Conservation (phyloP, 2,888 invertebrate species). For the Tanytarsus gracilentus region DNA sequence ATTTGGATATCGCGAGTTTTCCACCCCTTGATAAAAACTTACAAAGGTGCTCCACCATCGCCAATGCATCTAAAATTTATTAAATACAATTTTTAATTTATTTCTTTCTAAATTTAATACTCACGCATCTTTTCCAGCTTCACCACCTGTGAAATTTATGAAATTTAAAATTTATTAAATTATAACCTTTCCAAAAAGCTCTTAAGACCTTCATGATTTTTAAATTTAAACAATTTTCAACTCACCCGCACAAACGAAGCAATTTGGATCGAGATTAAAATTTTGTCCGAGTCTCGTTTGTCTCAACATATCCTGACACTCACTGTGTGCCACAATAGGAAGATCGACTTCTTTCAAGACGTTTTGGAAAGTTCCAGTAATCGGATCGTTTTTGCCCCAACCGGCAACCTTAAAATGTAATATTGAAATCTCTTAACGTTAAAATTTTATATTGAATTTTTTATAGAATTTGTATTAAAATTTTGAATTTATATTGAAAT, state of each 20-base stretch:
- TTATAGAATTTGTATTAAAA: background rate
- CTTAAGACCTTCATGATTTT: no score
- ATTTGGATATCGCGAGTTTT: no score
- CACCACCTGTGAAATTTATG: slow-evolving; percentile 44
- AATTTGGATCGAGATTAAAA: slow-evolving; percentile 54
- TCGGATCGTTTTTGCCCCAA: slow-evolving; percentile 71
- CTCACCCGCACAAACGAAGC: slow-evolving; percentile 66
- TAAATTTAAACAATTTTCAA: no score
- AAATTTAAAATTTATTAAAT: background rate
- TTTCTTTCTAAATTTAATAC: slow-evolving; percentile 44
- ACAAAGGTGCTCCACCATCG: background rate
- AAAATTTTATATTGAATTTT: background rate
- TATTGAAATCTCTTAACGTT: background rate
- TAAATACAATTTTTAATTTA: background rate
- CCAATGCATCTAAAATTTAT: slow-evolving; percentile 6
- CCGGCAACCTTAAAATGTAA: background rate
- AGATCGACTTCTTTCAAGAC: slow-evolving; percentile 69
- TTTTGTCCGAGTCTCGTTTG: slow-evolving; percentile 55
- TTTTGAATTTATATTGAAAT: background rate
- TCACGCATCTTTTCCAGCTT: slow-evolving; percentile 60
- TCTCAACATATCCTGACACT: slow-evolving; percentile 56
- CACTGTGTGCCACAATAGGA: slow-evolving; percentile 52
- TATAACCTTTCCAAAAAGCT: no score
- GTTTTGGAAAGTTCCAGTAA: slow-evolving; percentile 48
- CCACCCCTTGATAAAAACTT: no score